Base-by-base conservation (phyloP, 2,888 invertebrate genomes). In the Tanytarsus gracilentus region DNA sequence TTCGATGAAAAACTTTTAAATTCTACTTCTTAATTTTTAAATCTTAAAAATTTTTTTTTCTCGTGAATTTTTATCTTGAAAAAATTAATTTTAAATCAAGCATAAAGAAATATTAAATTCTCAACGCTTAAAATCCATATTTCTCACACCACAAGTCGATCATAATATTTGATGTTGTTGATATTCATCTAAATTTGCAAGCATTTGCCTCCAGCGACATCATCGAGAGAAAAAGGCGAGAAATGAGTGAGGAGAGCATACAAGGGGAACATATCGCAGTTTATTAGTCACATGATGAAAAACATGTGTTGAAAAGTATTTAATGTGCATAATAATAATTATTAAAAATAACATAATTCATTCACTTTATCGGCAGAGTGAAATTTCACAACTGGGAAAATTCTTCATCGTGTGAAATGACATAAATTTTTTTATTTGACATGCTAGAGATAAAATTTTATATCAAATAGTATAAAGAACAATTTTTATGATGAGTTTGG, bases 291-390 rank as follows among this genome's bases (percentile, higher is more conserved):
- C 56, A 56, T 44, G 40, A 27, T n/a, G n/a, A n/a, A n/a, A n/a
- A 56, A 56, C 56, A 56, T 56, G 56, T 56, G 56, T 56, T 44
- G 56, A 56, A 53, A n/a, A 53, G 36, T 29, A 53, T 53, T 53
- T 33, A 40, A 56, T 40, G 56, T 16, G 11, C 36, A 39, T 56
- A 56, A 56, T 56, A 18, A 56, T 44, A 56, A 56, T 56, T 56
- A 56, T 56, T 56, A 56, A 23, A 18, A 25, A 39, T 26, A 55
- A 39, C 55, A 55, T 27, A 55, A 40, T 55, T 56, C 25, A 40
- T 26, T 26, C 33, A 29, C 36, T 53, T 53, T 53, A 30, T 33
- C 23, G 30, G 14, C 30, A n/a, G n/a, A n/a, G n/a, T n/a, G n/a
- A n/a, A n/a, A n/a, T n/a, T n/a, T n/a, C n/a, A n/a, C n/a, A n/a